Percentiles rank a stretch among this genome's conserved stretches.
These are phyloP conservation scores for Aethina tumida DNA, from an alignment of 1,140 invertebrate species.

Conservation along the genomic window DNA sequence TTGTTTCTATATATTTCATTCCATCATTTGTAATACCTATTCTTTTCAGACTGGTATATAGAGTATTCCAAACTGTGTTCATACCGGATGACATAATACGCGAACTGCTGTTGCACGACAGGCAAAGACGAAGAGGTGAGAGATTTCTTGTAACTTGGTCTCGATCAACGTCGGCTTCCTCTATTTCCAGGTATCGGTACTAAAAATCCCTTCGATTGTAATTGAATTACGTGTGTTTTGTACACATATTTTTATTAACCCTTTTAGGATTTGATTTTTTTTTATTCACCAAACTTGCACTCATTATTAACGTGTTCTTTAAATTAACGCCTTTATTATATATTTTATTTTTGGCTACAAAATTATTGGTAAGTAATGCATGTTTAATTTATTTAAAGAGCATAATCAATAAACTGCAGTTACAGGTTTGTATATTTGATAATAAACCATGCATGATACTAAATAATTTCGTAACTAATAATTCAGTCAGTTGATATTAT, in stretches of 20 bases:
- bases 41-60: conserved; percentile 9
- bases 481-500: no score
- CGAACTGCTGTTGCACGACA: conserved; percentile 40
- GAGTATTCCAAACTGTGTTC: conserved; percentile 34
- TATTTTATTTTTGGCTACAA: background rate
- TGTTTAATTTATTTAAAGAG: no score
- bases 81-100: conserved; percentile 45
- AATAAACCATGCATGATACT: no score
- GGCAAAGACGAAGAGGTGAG: conserved; percentile 43
- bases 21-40: background rate
- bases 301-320: background rate
- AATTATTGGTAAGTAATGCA: background rate
- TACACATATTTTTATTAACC: conserved; percentile 5
- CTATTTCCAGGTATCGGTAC: conserved; percentile 47
- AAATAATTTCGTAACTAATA: no score
- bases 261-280: conserved; percentile 2
- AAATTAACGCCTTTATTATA: background rate
- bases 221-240: conserved; percentile 4
- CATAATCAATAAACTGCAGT: no score
- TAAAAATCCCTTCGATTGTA: conserved; percentile 11
- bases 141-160: conserved; percentile 56
- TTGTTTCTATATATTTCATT: conserved; percentile 2
- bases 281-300: background rate
- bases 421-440: no score
- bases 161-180: conserved; percentile 50